These are phyloP conservation scores for Orthonevra nobilis DNA, from an alignment of 2,888 invertebrate genomes.

Conservation along the genomic window DNA sequence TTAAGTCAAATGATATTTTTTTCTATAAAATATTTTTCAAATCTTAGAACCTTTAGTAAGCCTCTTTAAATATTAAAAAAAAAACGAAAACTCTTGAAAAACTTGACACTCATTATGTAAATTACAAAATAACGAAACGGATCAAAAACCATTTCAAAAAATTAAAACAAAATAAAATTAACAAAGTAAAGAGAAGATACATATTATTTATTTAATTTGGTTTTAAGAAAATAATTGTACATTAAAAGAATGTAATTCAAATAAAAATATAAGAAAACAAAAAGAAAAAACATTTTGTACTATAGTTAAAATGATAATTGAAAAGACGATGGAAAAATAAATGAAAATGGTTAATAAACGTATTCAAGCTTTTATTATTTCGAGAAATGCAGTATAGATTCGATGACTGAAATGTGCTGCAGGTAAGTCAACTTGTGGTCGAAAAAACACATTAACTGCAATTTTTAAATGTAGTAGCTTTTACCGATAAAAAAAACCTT, in stretches of 20 bases:
- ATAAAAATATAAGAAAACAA: conserved; percentile 44
- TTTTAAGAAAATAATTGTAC: conserved; percentile 58
- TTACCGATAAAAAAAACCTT: no score
- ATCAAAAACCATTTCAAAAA: conserved; percentile 30
- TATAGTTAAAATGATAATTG: conserved; percentile 61
- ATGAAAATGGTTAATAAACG: conserved; percentile 64
- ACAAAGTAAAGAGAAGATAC: no score
- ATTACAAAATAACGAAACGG: conserved; percentile 15
- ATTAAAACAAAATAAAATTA: no score
- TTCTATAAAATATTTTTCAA: conserved; percentile 44
- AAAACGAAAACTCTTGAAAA: conserved; percentile 27
- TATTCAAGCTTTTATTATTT: no score
- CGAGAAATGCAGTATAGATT: no score
- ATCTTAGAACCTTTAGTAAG: conserved; percentile 48
- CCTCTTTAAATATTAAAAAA: conserved; percentile 38
- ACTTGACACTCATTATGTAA: conserved; percentile 56
- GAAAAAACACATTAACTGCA: no score
- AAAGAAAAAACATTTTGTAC: conserved; percentile 64
- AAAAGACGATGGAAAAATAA: conserved; percentile 56
- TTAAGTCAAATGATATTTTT: conserved; percentile 28
- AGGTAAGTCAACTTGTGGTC: no score
- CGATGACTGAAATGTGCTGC: no score
- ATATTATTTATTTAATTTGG: conserved; percentile 40
- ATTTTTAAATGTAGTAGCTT: no score
- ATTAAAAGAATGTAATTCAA: conserved; percentile 39